Percentiles rank a stretch among this genome's conserved stretches.
Conservation (phyloP, 37 sponge, comb jelly and placozoan genomes). For the Axinella damicornis region DNA sequence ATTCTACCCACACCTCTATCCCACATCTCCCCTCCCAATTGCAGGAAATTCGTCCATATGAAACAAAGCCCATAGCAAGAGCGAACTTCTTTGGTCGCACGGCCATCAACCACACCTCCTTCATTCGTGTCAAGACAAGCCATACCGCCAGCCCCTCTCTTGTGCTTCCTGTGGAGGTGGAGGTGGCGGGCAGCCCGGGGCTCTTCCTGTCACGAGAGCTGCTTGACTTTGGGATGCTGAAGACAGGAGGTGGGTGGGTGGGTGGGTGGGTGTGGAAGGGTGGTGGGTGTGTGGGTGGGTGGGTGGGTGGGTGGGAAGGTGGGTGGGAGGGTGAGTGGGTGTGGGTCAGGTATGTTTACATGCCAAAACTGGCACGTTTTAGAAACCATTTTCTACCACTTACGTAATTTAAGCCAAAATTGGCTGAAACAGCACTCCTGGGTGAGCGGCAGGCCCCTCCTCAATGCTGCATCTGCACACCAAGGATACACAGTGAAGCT, state of each 20-base stretch:
- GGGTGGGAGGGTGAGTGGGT: background rate
- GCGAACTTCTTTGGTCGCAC: constrained; percentile 70
- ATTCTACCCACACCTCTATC: too few relatives aligned
- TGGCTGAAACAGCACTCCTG: too few relatives aligned
- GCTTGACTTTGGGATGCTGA: constrained; percentile 57
- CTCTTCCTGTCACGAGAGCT: constrained; percentile 64
- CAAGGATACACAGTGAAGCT: too few relatives aligned
- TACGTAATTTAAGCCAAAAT: too few relatives aligned
- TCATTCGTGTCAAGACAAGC: constrained; percentile 81
- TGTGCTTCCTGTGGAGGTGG: constrained; percentile 89
- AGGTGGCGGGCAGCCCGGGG: constrained; percentile 58
- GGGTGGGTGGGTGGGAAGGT: background rate
- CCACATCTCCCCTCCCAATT: too few relatives aligned
- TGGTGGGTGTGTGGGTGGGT: background rate
- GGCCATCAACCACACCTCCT: constrained; percentile 76
- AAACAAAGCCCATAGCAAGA: constrained; percentile 82
- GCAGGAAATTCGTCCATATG: constrained; percentile 84
- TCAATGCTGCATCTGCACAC: too few relatives aligned
- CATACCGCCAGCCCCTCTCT: constrained; percentile 29
- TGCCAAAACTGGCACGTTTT: too few relatives aligned
- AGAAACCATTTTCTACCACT: too few relatives aligned
- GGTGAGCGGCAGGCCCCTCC: too few relatives aligned
- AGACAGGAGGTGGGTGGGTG: constrained; percentile 58
- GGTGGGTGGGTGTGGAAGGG: background rate
- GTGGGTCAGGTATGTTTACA: too few relatives aligned